Evolutionary conservation across 1,140 invertebrate species (phyloP), one percentile per base, ranked within the genome.

Genomic region (Diorhabda sublineata): DNA sequence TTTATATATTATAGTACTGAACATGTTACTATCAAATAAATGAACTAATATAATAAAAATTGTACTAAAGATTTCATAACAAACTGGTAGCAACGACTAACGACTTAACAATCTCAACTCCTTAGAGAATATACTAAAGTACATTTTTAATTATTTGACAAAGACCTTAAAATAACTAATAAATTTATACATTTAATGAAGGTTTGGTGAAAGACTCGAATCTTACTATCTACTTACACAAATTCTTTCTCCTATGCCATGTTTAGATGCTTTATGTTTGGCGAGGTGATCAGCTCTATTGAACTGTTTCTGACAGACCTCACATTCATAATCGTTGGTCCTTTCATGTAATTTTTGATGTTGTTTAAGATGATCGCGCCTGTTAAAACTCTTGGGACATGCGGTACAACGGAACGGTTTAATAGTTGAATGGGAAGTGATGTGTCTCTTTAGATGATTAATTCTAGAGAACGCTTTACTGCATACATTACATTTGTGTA

Each of bases 401-500:
- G 83, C 76, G 45, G 82, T 80, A 71, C 87, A 88, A 64, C 77
- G 84, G 77, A 78, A 87, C 73, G 79, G 79, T 69, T 79, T 78
- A 6, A 73, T 66, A 57, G 73, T 71, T 2, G 73, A 76, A 72
- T 79, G 79, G 2, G 75, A 75, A 3, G 73, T 70, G 60, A 76
- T 70, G 65, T 80, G 79, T 6, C 79, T 70, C 68, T 77, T 79
- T 42, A 79, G 52, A 65, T 79, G 76, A 66, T 76, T 79, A 3
- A 70, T 52, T 5, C 79, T 68, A 2, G 70, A 66, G 65, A 79
- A 80, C 43, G 75, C 69, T 66, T 79, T 80, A 26, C 70, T 63
- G 66, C 79, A 80, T 5, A 73, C 64, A 60, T 74, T 69, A 61
- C 79, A 80, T 58, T 69, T 74, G 62, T 77, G 72, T 3, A 76